These are phyloP conservation scores for Villa cingulata DNA, from an alignment of 2,888 invertebrate species.

Conservation along the genomic window DNA sequence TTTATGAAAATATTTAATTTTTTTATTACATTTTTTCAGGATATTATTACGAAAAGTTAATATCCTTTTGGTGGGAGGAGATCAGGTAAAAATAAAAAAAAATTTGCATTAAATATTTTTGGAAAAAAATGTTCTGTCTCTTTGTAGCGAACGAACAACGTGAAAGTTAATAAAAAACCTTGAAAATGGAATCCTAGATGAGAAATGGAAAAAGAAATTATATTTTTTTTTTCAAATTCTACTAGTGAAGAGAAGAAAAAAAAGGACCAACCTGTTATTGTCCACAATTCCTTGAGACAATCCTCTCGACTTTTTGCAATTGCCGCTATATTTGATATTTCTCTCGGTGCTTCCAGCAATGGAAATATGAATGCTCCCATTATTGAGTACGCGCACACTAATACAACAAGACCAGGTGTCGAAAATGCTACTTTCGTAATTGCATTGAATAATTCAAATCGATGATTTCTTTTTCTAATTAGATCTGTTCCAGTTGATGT, in stretches of 20 bases:
- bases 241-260: too few relatives aligned
- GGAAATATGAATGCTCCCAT: conserved; percentile 64
- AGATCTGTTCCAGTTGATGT: too few relatives aligned
- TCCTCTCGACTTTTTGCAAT: conserved; percentile 51
- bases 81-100: too few relatives aligned
- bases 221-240: background rate
- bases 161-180: too few relatives aligned
- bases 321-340: conserved; percentile 47
- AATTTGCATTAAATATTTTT: too few relatives aligned
- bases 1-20: too few relatives aligned
- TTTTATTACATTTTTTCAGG: too few relatives aligned
- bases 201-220: background rate
- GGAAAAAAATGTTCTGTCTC: too few relatives aligned
- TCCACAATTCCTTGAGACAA: conserved; percentile 61
- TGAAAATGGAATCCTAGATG: too few relatives aligned
- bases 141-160: too few relatives aligned
- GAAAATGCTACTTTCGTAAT: conserved; percentile 30
- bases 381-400: conserved; percentile 61
- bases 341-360: conserved; percentile 56
- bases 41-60: too few relatives aligned
- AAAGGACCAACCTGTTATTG: conserved; percentile 65
- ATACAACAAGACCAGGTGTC: conserved; percentile 48
- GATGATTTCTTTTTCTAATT: background rate
- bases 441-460: conserved; percentile 21
- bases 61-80: too few relatives aligned